These are phyloP conservation scores for Lophura nycthemera DNA, from an alignment of 2,113 vertebrate genomes.

Conservation along the genomic window DNA sequence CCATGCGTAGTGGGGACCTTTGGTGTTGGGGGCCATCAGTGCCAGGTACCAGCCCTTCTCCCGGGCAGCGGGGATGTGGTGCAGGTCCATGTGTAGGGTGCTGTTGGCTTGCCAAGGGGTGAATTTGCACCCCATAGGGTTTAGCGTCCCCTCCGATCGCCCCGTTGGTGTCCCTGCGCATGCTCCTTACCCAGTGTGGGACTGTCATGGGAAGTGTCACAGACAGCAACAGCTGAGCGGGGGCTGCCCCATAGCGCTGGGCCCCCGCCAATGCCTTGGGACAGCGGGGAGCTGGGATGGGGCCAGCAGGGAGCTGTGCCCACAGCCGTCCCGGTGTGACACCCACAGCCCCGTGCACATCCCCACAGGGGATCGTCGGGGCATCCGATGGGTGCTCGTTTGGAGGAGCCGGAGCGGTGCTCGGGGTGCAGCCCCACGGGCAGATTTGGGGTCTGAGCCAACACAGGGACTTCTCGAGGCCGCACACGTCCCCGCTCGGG, in stretches of 20 bases:
- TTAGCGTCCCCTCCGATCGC: fast-evolving
- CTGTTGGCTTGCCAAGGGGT: neutral
- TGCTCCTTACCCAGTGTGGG: neutral
- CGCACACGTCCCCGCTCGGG: fast-evolving
- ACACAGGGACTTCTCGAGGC: fast-evolving
- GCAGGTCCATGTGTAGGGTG: constrained; percentile 71
- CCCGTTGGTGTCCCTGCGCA: fast-evolving
- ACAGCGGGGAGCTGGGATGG: neutral
- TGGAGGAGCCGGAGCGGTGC: neutral
- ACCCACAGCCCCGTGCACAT: neutral
- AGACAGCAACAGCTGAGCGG: constrained; percentile 57
- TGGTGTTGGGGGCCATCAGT: constrained; percentile 88
- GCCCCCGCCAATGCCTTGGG: neutral
- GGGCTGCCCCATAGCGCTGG: neutral
- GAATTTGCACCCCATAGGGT: fast-evolving
- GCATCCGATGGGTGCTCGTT: fast-evolving
- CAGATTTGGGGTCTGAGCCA: neutral
- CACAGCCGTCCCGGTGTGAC: neutral
- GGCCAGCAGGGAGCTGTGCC: neutral
- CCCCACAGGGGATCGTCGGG: neutral
- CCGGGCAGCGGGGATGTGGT: constrained; percentile 48
- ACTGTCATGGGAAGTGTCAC: neutral
- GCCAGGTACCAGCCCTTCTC: constrained; percentile 86
- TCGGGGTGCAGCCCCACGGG: neutral
- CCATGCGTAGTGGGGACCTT: constrained; percentile 86